Percentiles rank a stretch among this genome's conserved stretches.
Conservation (phyloP, 2,888 invertebrate species). For the Chloromyia formosa region DNA sequence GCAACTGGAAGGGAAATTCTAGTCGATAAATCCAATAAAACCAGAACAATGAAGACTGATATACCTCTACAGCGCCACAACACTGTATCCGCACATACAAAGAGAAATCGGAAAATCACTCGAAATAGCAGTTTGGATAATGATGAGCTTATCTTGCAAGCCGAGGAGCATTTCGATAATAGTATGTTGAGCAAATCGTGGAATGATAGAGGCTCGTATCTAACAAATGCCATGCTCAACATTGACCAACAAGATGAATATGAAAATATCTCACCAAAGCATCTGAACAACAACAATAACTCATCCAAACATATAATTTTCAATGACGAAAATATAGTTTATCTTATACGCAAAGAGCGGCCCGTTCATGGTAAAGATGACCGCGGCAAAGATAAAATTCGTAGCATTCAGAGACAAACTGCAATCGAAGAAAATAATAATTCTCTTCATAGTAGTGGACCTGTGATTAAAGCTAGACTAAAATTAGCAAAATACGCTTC, state of each 20-base stretch:
- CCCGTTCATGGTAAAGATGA: conserved; percentile 53
- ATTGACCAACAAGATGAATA: conserved; percentile 51
- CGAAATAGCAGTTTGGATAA: conserved; percentile 61
- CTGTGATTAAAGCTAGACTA: conserved; percentile 46
- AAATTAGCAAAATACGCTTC: conserved; percentile 48
- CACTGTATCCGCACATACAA: conserved; percentile 36
- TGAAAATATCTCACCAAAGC: conserved; percentile 41
- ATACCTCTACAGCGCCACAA: conserved; percentile 50
- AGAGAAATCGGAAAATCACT: neutral
- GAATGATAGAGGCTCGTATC: conserved; percentile 50
- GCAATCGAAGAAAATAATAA: conserved; percentile 46
- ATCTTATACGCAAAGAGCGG: conserved; percentile 62
- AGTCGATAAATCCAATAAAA: conserved; percentile 57
- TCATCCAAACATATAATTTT: conserved; percentile 60
- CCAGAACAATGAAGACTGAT: conserved; percentile 35
- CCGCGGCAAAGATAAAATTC: conserved; percentile 46
- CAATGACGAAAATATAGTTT: conserved; percentile 63
- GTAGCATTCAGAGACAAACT: conserved; percentile 13
- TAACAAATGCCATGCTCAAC: conserved; percentile 57
- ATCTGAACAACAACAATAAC: conserved; percentile 28
- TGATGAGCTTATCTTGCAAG: conserved; percentile 59
- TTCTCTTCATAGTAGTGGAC: conserved; percentile 39
- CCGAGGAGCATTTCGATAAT: conserved; percentile 53
- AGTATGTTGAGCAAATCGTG: conserved; percentile 22
- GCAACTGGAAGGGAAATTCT: conserved; percentile 61